Percentiles rank a stretch among this genome's conserved stretches.
Conservation (phyloP, 1,140 invertebrate species). For the Tetragonula clypearis region DNA sequence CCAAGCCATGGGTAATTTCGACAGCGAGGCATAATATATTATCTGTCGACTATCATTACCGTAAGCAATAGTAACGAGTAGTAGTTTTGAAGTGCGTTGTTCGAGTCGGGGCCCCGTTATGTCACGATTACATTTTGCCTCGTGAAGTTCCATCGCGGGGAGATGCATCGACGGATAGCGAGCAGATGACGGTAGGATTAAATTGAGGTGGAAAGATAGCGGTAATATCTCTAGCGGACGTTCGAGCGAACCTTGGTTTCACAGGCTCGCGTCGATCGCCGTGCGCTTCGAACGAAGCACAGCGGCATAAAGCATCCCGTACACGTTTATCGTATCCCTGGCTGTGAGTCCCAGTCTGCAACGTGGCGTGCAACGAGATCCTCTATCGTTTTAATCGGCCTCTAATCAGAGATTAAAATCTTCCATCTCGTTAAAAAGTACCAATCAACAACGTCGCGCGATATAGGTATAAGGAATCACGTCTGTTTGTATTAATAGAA, state of each 20-base stretch:
- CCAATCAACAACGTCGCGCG: neutral
- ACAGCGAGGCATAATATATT: neutral
- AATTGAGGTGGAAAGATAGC: conserved; percentile 31
- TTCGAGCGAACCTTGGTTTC: neutral
- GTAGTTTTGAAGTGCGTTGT: neutral
- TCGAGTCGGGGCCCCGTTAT: neutral
- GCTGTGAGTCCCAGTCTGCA: neutral
- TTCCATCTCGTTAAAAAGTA: neutral
- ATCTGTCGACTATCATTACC: neutral
- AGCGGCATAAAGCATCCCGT: neutral
- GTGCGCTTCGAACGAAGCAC: neutral
- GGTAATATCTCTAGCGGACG: conserved; percentile 14
- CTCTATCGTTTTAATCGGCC: neutral
- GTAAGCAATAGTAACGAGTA: neutral
- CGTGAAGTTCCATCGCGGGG: neutral
- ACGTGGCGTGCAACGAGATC: neutral
- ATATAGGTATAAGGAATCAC: neutral
- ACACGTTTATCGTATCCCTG: neutral
- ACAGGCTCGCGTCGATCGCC: neutral
- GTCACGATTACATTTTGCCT: neutral
- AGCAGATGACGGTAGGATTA: conserved; percentile 47
- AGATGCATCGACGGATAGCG: neutral
- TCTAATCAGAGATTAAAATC: neutral
- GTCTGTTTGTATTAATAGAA: neutral
- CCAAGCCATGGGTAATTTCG: neutral